A percentile compares a stretch with the other conserved stretches of the same genome.
Evolutionary conservation across 2,888 invertebrate species (phyloP).

Genomic region (Nomada flava): DNA sequence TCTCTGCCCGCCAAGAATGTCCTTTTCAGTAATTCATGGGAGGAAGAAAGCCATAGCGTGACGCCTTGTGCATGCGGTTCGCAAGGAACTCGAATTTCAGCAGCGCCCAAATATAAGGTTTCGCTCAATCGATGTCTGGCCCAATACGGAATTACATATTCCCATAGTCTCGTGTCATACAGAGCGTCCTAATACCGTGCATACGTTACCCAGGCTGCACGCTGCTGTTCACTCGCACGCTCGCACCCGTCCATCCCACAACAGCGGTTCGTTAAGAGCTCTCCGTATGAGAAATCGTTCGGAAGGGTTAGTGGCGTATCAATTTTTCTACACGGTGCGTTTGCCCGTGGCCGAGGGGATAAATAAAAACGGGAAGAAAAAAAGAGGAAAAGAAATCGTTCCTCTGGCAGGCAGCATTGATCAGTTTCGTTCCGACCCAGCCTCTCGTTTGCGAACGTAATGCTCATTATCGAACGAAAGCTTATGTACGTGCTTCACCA

Average conservation of each 20-base stretch:
- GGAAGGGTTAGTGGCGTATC: constrained; percentile 13
- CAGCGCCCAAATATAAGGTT: constrained; percentile 57
- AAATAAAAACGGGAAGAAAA: background rate
- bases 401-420: constrained; percentile 29
- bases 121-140: constrained; percentile 61
- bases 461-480: constrained; percentile 60
- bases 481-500: constrained; percentile 51
- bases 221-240: no score
- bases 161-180: background rate
- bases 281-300: constrained; percentile 25
- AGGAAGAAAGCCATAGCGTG: constrained; percentile 62
- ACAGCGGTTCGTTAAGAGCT: background rate
- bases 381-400: constrained; percentile 29
- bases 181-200: no score
- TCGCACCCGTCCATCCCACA: no score
- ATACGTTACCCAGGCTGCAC: no score
- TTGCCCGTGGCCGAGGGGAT: no score
- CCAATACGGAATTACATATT: constrained; percentile 53
- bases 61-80: constrained; percentile 30
- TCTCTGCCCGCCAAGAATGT: constrained; percentile 58
- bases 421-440: constrained; percentile 18
- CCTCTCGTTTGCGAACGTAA: constrained; percentile 30
- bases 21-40: constrained; percentile 67
- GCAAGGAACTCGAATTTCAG: constrained; percentile 65
- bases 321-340: no score